Percentiles rank a stretch among this genome's conserved stretches.
phyloP scores from a whole-genome alignment of 2,113 vertebrate genomes.

The Poeciliopsis occidentalis region DNA sequence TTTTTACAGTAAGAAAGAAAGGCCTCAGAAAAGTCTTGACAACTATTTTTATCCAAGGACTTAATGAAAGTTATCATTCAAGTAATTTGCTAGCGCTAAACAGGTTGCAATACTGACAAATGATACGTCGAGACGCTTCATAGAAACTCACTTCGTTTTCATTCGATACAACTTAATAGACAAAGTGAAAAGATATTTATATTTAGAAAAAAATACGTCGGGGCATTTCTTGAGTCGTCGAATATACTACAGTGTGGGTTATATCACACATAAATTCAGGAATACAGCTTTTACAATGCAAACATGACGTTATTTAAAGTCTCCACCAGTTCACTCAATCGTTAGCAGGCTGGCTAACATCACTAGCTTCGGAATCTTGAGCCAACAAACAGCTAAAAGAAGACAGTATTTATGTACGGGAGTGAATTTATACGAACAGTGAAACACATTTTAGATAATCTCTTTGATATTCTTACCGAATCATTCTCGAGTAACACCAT shows the following conservation, averaged over 20 bases:
- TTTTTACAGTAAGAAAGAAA: too few species aligned
- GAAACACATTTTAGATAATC: rapidly evolving
- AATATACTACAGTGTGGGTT: neutral
- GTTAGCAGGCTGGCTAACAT: conserved; percentile 27
- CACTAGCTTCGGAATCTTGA: neutral
- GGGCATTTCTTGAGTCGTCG: neutral
- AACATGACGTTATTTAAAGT: neutral
- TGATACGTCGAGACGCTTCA: neutral
- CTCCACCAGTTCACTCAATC: conserved; percentile 5
- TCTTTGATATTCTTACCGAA: conserved; percentile 68
- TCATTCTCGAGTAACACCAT: conserved; percentile 86
- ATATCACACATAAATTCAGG: neutral
- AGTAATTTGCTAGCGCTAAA: neutral
- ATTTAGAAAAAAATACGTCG: neutral
- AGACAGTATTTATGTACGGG: rapidly evolving
- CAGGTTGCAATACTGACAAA: neutral
- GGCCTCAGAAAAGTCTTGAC: too few species aligned
- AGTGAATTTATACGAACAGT: neutral
- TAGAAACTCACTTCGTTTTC: neutral
- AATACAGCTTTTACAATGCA: neutral
- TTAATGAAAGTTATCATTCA: too few species aligned
- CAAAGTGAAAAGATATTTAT: neutral
- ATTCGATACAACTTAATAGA: neutral
- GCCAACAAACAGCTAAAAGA: neutral
- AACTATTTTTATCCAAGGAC: too few species aligned